These are phyloP conservation scores for Agapostemon virescens DNA, from an alignment of 2,888 invertebrate species.

Conservation along the genomic window DNA sequence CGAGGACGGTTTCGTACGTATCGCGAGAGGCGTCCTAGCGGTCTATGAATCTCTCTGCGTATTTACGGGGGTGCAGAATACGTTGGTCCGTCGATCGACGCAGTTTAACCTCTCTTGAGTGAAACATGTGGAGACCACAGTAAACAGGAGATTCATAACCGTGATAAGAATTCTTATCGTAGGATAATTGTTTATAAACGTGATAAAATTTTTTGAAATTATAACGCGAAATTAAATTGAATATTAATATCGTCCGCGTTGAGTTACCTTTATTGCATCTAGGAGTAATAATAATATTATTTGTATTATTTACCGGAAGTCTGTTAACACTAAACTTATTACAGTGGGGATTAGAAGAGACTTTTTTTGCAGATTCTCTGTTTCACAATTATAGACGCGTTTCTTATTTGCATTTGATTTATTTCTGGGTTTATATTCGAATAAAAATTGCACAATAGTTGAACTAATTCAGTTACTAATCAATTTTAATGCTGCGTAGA, in stretches of 20 bases:
- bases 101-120: neutral
- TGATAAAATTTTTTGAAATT: neutral
- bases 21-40: neutral
- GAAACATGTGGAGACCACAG: neutral
- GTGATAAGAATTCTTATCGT: neutral
- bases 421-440: no score
- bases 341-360: no score
- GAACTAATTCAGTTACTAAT: no score
- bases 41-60: neutral
- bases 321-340: neutral
- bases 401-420: no score
- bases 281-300: neutral
- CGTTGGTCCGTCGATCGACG: neutral
- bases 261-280: no score
- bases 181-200: neutral
- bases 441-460: no score
- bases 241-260: neutral
- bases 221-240: neutral
- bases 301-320: neutral
- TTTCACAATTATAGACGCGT: no score
- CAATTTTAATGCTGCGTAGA: no score
- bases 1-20: neutral
- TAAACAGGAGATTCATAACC: conserved; percentile 2
- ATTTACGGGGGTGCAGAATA: neutral
- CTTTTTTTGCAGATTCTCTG: no score